phyloP scores from a whole-genome alignment of 2,113 vertebrate genomes.

The Stigmatopora nigra region DNA sequence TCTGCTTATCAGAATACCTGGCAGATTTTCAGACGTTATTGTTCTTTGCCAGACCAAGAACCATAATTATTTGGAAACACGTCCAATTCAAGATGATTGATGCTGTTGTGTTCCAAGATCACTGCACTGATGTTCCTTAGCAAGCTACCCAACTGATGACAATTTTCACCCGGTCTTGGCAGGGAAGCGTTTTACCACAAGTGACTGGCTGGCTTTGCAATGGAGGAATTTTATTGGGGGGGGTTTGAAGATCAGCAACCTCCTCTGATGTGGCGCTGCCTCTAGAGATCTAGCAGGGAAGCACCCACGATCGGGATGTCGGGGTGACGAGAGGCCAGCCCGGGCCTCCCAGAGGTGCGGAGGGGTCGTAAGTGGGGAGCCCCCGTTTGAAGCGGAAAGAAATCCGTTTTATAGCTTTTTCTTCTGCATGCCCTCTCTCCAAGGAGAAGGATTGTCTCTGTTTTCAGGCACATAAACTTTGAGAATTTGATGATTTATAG shows the following conservation, averaged over 20 bases:
- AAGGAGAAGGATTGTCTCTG: slow-evolving; percentile 47
- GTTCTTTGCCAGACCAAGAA: neutral
- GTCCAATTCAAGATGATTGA: neutral
- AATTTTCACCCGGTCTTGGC: neutral
- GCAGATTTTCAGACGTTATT: neutral
- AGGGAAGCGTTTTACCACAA: slow-evolving; percentile 1
- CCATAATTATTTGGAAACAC: neutral
- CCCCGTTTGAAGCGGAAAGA: slow-evolving; percentile 55
- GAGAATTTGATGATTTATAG: slow-evolving; percentile 77
- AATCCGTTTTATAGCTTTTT: slow-evolving; percentile 64
- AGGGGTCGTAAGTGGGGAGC: slow-evolving; percentile 12
- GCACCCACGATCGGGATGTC: slow-evolving; percentile 40
- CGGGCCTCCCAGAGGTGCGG: slow-evolving; percentile 21
- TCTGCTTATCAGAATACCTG: neutral
- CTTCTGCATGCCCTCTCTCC: slow-evolving; percentile 60
- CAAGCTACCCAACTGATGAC: neutral
- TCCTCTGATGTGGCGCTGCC: slow-evolving; percentile 37
- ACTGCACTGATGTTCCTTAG: neutral
- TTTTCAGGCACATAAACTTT: slow-evolving; percentile 70
- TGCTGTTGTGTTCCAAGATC: neutral
- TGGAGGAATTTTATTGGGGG: neutral
- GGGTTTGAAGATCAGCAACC: slow-evolving; percentile 16
- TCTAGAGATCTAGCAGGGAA: slow-evolving; percentile 15
- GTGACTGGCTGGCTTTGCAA: neutral
- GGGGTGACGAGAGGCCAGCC: slow-evolving; percentile 32